Conservation (phyloP, 1,140 invertebrate species). For the Panagrolaimus sp. region DNA sequence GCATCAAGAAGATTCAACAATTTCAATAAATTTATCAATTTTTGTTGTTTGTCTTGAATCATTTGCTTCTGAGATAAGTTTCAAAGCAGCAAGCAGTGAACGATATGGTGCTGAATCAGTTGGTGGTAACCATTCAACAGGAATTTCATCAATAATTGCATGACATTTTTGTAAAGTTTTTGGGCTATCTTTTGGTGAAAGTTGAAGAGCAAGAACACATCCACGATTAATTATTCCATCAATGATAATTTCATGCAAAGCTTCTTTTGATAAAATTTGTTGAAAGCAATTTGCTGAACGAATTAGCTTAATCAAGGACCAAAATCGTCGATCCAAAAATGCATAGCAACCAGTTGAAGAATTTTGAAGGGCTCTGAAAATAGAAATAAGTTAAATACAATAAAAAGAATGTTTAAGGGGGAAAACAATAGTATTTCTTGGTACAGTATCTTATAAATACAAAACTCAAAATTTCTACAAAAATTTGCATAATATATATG, state of each 20-base stretch:
- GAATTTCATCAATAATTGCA: conserved; percentile 34
- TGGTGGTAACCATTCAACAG: conserved; percentile 6
- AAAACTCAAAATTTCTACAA: too few relatives aligned
- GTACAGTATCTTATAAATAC: too few relatives aligned
- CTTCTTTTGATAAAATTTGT: conserved; percentile 25
- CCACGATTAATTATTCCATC: conserved; percentile 37
- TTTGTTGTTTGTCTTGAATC: neutral
- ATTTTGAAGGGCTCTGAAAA: conserved; percentile 36
- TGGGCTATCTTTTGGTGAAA: conserved; percentile 26
- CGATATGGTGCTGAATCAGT: neutral
- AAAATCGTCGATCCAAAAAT: conserved; percentile 38
- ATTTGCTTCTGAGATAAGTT: neutral
- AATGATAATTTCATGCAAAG: conserved; percentile 36
- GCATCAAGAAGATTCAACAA: neutral
- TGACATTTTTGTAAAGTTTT: conserved; percentile 32
- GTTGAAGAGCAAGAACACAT: conserved; percentile 34
- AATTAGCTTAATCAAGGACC: conserved; percentile 32
- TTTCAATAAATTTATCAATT: conserved; percentile 14
- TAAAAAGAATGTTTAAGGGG: conserved; percentile 16
- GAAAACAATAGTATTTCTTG: too few relatives aligned
- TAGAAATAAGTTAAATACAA: conserved; percentile 5
- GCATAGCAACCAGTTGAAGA: conserved; percentile 27
- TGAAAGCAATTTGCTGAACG: conserved; percentile 31
- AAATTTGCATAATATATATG: too few relatives aligned
- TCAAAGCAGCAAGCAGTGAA: neutral